Evolutionary conservation across 2,888 invertebrate species (phyloP).

Genomic region (Xestia sexstrigata): DNA sequence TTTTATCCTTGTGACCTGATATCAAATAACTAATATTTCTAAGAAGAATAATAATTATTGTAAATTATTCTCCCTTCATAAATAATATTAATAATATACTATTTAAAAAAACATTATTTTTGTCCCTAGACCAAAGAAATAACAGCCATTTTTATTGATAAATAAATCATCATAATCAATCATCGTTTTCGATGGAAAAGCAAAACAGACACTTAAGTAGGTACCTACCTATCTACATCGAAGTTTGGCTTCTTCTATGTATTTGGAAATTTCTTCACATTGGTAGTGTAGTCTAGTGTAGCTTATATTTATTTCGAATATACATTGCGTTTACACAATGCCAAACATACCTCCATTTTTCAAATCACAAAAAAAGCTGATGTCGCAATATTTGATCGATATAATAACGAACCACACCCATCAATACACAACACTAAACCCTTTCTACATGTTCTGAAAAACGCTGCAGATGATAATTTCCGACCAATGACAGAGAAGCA

Average conservation of each 20-base stretch:
- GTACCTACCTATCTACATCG: not conserved
- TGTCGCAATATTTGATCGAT: conserved; percentile 36
- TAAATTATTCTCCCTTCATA: not conserved
- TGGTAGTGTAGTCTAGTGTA: not conserved
- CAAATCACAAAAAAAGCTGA: not conserved
- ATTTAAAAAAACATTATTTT: not conserved
- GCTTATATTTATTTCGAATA: not conserved
- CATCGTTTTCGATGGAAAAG: too few species aligned
- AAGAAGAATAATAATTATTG: not conserved
- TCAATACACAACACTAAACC: conserved; percentile 65
- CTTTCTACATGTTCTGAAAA: conserved; percentile 52
- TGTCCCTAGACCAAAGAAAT: not conserved
- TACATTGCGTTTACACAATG: not conserved
- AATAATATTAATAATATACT: not conserved
- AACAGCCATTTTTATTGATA: not conserved
- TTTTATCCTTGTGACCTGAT: not conserved
- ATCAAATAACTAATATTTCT: not conserved
- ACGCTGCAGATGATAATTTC: conserved; percentile 63
- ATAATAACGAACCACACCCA: conserved; percentile 35
- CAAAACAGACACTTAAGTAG: not conserved
- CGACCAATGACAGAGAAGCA: conserved; percentile 77
- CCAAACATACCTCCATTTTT: not conserved
- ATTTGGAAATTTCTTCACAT: not conserved
- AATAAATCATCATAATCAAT: not conserved
- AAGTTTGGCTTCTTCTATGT: not conserved